phyloP scores from a whole-genome alignment of 2,797 vertebrate species.

The Premnoplex brunnescens region DNA sequence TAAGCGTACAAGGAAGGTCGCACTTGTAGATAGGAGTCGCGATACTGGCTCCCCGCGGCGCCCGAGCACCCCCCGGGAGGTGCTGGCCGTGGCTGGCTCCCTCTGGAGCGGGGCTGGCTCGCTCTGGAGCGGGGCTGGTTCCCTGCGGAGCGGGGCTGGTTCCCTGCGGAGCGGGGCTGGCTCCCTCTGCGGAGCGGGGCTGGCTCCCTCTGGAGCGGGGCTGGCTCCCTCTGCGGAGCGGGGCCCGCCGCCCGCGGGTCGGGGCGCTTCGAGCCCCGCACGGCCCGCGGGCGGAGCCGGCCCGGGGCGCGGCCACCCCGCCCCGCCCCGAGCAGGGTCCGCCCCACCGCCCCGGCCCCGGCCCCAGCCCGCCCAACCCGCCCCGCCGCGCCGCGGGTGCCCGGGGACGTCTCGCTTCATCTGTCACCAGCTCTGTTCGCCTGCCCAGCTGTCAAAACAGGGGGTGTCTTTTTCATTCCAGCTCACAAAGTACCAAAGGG shows the following conservation, averaged over 20 bases:
- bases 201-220: not conserved
- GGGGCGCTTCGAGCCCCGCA: not conserved
- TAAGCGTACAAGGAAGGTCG: not conserved
- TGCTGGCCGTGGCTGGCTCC: not conserved
- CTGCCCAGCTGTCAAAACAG: constrained; percentile 99
- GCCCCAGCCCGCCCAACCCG: not conserved
- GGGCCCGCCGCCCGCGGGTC: too few species aligned
- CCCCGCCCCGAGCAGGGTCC: not conserved
- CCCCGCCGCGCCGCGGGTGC: constrained; percentile 43
- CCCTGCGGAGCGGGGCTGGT: too few species aligned
- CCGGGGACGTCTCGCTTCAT: constrained; percentile 88
- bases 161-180: too few species aligned
- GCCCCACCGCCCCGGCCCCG: not conserved
- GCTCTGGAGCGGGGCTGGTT: too few species aligned
- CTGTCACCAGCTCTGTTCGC: constrained; percentile 93
- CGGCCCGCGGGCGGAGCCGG: not conserved
- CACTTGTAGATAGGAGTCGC: not conserved
- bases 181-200: not conserved
- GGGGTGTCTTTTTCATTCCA: constrained; percentile 99
- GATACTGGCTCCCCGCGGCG: not conserved
- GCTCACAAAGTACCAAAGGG: constrained; percentile 93
- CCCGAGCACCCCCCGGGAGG: not conserved
- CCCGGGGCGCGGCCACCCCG: not conserved
- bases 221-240: too few species aligned
- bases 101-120: not conserved